Evolutionary conservation across 2,888 invertebrate genomes (phyloP), one percentile per base, ranked within the genome.

Genomic region (Plebejus anna): DNA sequence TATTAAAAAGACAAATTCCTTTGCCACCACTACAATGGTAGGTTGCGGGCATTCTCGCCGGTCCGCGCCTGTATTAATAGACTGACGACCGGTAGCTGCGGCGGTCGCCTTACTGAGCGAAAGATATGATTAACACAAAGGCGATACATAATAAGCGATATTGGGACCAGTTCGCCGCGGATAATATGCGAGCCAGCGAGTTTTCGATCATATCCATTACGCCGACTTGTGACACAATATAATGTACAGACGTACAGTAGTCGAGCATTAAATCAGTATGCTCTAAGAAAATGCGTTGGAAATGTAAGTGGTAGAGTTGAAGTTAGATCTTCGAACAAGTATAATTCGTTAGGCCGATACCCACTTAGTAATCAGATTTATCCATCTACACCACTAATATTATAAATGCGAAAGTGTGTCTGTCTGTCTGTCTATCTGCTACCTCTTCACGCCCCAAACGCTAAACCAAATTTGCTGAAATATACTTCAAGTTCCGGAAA

Each of bases 1-100:
- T 90, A 92, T 93, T 93, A 93, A 92, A 94, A 93, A 93, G 92
- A 93, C 94, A 93, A 93, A 93, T 93, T 92, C 90, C 84, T 90
- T 88, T 88, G 90, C 90, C 89, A 89, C 89, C 86, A 91, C 85
- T 86, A 92, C 94, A 94, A 93, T 93, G 90, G 94, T 89, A 87
- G 90, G 90, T 90, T 91, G 88, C 84, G 84, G 86, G 89, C 88
- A 89, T 90, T 90, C 91, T 87, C 86, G 85, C 82, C 79, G 84
- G 84, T 85, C 86, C 85, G 87, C 84, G 86, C 87, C 88, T 88
- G 88, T 93, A 92, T 93, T 92, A 93, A 94, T 93, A 93, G 93
- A 91, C 85, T 87, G 81, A 81, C 88, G 89, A 90, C 91, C 91
- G 90, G 93, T 93, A 92, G 92, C 91, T 82, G 84, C 84, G 83